Evolutionary conservation across 2,113 vertebrate species (phyloP), one percentile per base, ranked within the genome.

Genomic region (Brachypodius melanocephalos): DNA sequence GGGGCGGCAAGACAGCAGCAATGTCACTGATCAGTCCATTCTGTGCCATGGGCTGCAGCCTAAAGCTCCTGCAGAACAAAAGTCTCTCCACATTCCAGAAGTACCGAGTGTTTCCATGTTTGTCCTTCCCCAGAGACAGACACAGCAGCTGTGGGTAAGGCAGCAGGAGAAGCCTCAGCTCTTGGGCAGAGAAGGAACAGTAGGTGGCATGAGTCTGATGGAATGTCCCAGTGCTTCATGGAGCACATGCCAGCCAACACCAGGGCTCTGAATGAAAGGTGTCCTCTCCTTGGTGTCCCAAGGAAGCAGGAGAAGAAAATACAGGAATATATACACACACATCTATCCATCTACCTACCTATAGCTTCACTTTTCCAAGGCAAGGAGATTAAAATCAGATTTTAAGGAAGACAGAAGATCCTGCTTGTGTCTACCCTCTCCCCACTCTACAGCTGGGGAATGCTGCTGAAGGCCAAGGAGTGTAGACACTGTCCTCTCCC

Each of bases 1-100:
- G 54, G 61, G 28, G 34, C 34, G 42, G 82, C 26, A 34, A 12
- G 36, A 51, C 34, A 21, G 14, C 43, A 51, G 46, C 74, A 67
- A 24, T 1, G 1, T 1, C 71, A 46, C 17, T 6, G 19, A 43
- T 21, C 31, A 36, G 19, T 5, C 43, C 8, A 1, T 18, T 32
- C 61, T 24, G 29, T n/a, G 49, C 43, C 78, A 82, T 0, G 1
- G 26, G 38, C 52, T 77, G 72, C 76, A 84, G 45, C 29, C 21
- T 31, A 46, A 45, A 72, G 63, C 28, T 86, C 49, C 45, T 65
- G 52, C 38, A 61, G 38, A 62, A 48, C 51, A 8, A 5, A n/a
- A 36, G 3, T 3, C 25, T 66, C 54, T 13, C n/a, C 34, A 11
- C 19, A 5, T 51, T 90, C 55, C 57, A 82, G 61, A 87, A 75